These are phyloP conservation scores for Colistium nudipinnis DNA, from an alignment of 2,113 vertebrate genomes.

Conservation along the genomic window DNA sequence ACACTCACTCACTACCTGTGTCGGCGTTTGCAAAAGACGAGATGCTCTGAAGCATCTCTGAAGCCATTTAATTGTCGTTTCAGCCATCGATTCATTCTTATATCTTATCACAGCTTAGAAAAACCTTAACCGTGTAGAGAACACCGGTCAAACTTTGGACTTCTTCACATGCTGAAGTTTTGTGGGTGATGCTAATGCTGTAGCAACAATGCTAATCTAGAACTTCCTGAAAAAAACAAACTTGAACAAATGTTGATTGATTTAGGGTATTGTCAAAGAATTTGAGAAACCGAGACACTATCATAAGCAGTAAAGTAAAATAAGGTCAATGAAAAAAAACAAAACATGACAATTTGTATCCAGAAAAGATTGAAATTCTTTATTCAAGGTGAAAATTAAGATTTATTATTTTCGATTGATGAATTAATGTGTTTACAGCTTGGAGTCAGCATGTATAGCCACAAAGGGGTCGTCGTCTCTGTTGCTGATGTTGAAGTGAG, in stretches of 20 bases:
- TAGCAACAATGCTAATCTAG: too few species aligned
- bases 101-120: not conserved
- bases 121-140: not conserved
- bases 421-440: conserved; percentile 63
- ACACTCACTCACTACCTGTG: not conserved
- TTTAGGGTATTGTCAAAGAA: too few species aligned
- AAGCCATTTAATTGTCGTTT: not conserved
- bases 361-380: too few species aligned
- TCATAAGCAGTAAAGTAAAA: too few species aligned
- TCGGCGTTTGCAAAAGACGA: not conserved
- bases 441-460: conserved; percentile 87
- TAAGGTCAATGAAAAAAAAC: too few species aligned
- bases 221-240: too few species aligned
- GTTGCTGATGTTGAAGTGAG: conserved; percentile 86
- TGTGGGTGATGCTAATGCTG: not conserved
- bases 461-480: conserved; percentile 88
- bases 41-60: not conserved
- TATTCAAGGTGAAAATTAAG: not conserved
- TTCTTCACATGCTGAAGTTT: not conserved
- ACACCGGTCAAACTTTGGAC: not conserved
- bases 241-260: too few species aligned
- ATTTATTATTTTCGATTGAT: conserved; percentile 28
- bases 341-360: too few species aligned
- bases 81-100: not conserved
- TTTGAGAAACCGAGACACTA: too few species aligned